A percentile compares a stretch with the other conserved stretches of the same genome.
These are phyloP conservation scores for Mus minutoides DNA, from an alignment of 2,797 vertebrate species.

Conservation along the genomic window DNA sequence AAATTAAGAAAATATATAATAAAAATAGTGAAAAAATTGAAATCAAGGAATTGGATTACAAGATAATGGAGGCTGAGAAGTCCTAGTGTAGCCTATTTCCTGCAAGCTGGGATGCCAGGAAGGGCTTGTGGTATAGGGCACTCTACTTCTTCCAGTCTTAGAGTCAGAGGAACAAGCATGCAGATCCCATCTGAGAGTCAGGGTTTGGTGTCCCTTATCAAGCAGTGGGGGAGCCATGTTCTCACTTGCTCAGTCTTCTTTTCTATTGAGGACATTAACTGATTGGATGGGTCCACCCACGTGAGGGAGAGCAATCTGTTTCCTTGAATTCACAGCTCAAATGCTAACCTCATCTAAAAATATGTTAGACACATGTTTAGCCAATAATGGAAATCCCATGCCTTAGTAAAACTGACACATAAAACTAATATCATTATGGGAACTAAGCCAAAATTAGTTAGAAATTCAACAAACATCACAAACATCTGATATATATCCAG, in stretches of 20 bases:
- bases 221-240: neutral
- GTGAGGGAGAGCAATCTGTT: neutral
- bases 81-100: neutral
- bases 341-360: neutral
- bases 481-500: neutral
- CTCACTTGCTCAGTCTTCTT: neutral
- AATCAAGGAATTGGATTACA: neutral
- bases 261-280: neutral
- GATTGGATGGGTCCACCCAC: neutral
- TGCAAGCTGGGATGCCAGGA: neutral
- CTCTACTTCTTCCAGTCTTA: neutral
- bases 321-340: neutral
- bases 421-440: neutral
- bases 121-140: neutral
- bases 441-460: neutral
- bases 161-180: neutral
- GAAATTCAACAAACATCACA: neutral
- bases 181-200: neutral
- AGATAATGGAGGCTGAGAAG: neutral
- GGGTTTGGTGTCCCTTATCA: neutral
- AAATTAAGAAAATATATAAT: no score
- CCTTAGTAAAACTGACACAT: neutral
- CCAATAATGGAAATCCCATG: neutral
- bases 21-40: no score
- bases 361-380: neutral